Base-by-base conservation (phyloP, 2,797 vertebrate species). In the Lutjanus argentimaculatus region DNA sequence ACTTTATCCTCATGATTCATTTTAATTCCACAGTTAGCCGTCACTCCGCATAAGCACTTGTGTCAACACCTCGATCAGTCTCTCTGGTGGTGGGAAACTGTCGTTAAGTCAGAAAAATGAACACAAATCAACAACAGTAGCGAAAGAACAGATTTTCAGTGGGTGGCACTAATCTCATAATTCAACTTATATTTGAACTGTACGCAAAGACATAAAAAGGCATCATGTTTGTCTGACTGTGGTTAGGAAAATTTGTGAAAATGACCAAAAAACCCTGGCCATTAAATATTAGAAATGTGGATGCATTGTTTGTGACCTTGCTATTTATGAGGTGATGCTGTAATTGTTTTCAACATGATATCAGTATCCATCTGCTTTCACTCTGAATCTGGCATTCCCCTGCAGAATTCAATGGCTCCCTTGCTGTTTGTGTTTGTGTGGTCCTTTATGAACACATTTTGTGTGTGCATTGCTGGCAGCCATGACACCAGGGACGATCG, bases 391-490 rank as follows among this genome's bases (percentile, higher is more conserved):
- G 85, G 80, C 77, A 36, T 72, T 25, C 4, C 14, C 11, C 13
- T 40, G 68, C 63, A 63, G 69, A 79, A 75, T 74, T 45, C 56
- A 72, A 76, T n/a, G 7, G 45, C 74, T 70, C 74, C 36, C 67
- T 67, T 3, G 16, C 73, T 68, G 72, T 80, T 88, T 91, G 82
- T 84, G 77, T 93, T 90, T 91, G 92, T 91, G 91, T 92, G 91
- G 90, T 90, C 88, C 86, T 71, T 77, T 70, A 72, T 85, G 61
- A 89, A 84, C 84, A 88, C 61, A 79, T 48, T 68, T 46, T 74
- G 55, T 83, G 67, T 83, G 67, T 83, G 61, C 17, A 17, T 87
- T 77, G 19, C 82, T 71, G 55, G 64, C 58, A 83, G 67, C 69
- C 45, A 12, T 9, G 68, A 87, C 70, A 72, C 56, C 10, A 7